Evolutionary conservation across 2,797 vertebrate genomes (phyloP).

Genomic region (Bufotes viridis): DNA sequence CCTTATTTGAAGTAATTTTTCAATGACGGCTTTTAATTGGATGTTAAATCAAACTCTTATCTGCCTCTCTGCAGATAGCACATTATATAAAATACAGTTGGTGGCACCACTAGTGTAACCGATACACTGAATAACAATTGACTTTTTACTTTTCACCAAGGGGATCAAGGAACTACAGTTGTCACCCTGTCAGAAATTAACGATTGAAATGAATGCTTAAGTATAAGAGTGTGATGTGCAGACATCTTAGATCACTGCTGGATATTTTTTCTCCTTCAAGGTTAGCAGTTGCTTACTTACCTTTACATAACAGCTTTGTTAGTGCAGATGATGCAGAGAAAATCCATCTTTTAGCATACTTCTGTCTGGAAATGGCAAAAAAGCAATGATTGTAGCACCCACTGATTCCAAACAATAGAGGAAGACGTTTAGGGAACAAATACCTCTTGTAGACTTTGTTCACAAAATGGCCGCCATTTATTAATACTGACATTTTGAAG

Average conservation of each 20-base stretch:
- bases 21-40: conserved; percentile 99
- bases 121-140: conserved; percentile 85
- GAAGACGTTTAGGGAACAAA: not conserved
- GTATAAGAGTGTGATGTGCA: conserved; percentile 71
- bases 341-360: not conserved
- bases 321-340: conserved; percentile 36
- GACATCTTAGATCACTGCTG: conserved; percentile 70
- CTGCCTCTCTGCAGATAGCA: conserved; percentile 93
- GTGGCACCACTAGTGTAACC: conserved; percentile 83
- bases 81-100: conserved; percentile 85
- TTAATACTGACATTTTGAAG: not conserved
- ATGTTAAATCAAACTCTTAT: conserved; percentile 99
- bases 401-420: not conserved
- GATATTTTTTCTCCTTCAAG: conserved; percentile 69
- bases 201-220: conserved; percentile 81
- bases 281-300: conserved; percentile 72
- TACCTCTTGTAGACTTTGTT: not conserved
- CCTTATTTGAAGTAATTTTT: conserved; percentile 99
- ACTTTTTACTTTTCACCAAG: conserved; percentile 77
- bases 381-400: not conserved
- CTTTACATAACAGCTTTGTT: conserved; percentile 63
- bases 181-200: conserved; percentile 80
- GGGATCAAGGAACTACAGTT: conserved; percentile 71
- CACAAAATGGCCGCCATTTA: not conserved
- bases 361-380: not conserved